Conservation (phyloP, 2,888 invertebrate species). For the Philaethria dido region DNA sequence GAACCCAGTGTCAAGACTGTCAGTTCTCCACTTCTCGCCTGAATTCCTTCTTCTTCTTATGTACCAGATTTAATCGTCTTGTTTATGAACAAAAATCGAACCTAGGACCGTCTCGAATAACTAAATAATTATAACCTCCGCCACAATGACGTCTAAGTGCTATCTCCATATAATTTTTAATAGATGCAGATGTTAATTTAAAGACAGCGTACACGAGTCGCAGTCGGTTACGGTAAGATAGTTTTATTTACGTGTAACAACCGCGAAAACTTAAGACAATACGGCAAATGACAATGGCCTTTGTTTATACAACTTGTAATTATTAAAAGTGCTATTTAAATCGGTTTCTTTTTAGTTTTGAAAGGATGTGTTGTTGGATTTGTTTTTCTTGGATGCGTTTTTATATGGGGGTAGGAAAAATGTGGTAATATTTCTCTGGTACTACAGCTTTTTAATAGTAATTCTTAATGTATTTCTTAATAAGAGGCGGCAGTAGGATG, state of each 20-base stretch:
- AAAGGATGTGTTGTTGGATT: slow-evolving; percentile 37
- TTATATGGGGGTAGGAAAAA: slow-evolving; percentile 5
- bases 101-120: too few species aligned
- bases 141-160: not conserved
- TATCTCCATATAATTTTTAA: not conserved
- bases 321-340: slow-evolving; percentile 46
- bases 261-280: slow-evolving; percentile 47
- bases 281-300: slow-evolving; percentile 42
- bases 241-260: slow-evolving; percentile 45
- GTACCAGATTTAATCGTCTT: too few species aligned
- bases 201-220: slow-evolving; percentile 19
- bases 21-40: too few species aligned
- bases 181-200: not conserved
- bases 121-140: not conserved
- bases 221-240: slow-evolving; percentile 34
- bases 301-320: slow-evolving; percentile 43
- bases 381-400: slow-evolving; percentile 26
- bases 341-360: slow-evolving; percentile 41
- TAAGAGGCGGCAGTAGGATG: too few species aligned
- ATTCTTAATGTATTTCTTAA: not conserved
- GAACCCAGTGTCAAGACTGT: too few species aligned
- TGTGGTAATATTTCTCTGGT: not conserved
- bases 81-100: too few species aligned
- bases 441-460: not conserved
- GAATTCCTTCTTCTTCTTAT: too few species aligned